Evolutionary conservation across 2,113 vertebrate genomes (phyloP), one percentile per base, ranked within the genome.

Genomic region (Synchiropus splendidus): DNA sequence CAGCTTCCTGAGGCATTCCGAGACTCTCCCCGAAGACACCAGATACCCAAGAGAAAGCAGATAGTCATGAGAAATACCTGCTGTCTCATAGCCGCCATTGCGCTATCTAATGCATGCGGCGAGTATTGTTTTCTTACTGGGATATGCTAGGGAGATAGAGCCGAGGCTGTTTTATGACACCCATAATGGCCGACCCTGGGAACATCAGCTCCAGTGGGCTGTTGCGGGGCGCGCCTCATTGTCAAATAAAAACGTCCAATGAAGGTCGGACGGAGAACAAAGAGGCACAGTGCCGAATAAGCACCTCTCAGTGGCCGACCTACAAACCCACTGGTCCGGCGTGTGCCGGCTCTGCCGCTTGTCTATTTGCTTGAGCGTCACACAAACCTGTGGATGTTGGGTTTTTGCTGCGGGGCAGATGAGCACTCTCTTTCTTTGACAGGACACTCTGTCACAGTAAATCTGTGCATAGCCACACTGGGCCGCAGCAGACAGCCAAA

Each of bases 61-160:
- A 80, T 77, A 75, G 61, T 72, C 80, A 74, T 83, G 79, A 79
- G 82, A 83, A 79, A 77, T 77, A 67, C 67, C 70, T 72, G 62
- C 62, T 43, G 44, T 63, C 74, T 61, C 60, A 35, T 13, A 31
- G 48, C 43, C 64, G 42, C 52, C 56, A 61, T 55, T 54, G 45
- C 61, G 69, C 49, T 49, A 13, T 12, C 42, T 42, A 42, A 42
- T 42, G 48, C 41, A 39, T 31, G 13, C 64, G 55, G 60, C 54
- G 39, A 51, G 54, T 55, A 77, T 77, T 79, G 67, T 76, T 69
- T 59, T 43, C 17, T 42, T 37, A 11, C 15, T 51, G 32, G 48
- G 18, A 42, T 36, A 41, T 58, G 16, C 42, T 36, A 33, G 34
- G 41, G 64, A 66, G 59, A 60, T 36, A 43, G 43, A 67, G 67